Conservation (phyloP, 2,888 invertebrate species). For the Phragmatobia fuliginosa region DNA sequence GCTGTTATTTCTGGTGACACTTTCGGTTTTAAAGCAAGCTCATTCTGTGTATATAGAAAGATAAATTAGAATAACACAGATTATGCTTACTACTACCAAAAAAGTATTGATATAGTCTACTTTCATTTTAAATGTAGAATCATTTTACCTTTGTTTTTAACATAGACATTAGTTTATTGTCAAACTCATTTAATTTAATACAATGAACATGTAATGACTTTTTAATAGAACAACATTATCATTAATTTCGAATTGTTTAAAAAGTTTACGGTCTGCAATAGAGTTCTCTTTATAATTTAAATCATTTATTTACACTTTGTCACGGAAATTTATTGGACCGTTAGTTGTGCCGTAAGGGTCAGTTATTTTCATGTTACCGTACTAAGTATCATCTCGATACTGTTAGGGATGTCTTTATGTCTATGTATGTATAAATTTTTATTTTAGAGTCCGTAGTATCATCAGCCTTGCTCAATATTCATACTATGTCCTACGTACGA, state of each 20-base stretch:
- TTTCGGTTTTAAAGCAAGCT: background rate
- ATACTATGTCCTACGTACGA: no score
- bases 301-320: conserved; percentile 36
- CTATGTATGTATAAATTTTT: background rate
- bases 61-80: background rate
- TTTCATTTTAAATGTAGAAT: background rate
- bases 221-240: conserved; percentile 42
- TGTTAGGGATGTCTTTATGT: no score
- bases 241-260: conserved; percentile 39
- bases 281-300: conserved; percentile 32
- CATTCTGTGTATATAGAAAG: background rate
- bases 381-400: background rate
- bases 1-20: background rate
- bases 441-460: background rate
- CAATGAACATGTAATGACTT: conserved; percentile 31
- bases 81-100: background rate
- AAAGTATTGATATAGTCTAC: background rate
- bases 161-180: background rate
- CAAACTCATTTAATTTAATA: conserved; percentile 19
- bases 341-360: background rate
- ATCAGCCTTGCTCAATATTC: no score
- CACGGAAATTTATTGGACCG: conserved; percentile 21
- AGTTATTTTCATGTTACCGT: background rate
- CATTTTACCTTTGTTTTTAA: background rate
- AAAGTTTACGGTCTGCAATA: conserved; percentile 30